Evolutionary conservation across 2,888 invertebrate genomes (phyloP).

Genomic region (Formica aserva): DNA sequence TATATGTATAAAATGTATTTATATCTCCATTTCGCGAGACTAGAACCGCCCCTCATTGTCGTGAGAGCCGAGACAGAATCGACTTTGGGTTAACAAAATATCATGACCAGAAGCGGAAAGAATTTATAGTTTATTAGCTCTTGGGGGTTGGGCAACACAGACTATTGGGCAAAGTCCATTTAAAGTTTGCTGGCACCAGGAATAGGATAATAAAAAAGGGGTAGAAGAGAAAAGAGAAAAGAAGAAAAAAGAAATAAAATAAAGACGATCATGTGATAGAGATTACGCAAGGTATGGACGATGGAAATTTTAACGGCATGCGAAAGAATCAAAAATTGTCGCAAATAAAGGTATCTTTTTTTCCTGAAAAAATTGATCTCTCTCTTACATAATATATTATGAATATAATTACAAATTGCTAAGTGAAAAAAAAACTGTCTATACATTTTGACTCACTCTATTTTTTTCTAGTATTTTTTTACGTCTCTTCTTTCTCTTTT

Average conservation of each 20-base stretch:
- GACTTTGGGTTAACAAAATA: conserved; percentile 76
- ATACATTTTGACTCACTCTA: background rate
- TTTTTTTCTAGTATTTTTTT: background rate
- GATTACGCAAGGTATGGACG: conserved; percentile 10
- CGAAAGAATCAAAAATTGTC: conserved; percentile 41
- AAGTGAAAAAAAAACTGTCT: background rate
- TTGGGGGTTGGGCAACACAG: conserved; percentile 76
- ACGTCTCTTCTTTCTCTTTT: background rate
- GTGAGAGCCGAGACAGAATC: conserved; percentile 58
- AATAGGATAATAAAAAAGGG: conserved; percentile 77
- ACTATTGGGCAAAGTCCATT: conserved; percentile 83
- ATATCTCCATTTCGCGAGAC: conserved; percentile 36
- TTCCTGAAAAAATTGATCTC: conserved; percentile 26
- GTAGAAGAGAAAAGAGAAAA: conserved; percentile 22
- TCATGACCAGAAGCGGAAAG: conserved; percentile 67
- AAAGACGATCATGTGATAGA: conserved; percentile 39
- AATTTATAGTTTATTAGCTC: conserved; percentile 83
- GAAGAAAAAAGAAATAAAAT: conserved; percentile 20
- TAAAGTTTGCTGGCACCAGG: conserved; percentile 76
- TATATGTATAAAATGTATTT: conserved; percentile 25
- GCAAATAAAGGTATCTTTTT: conserved; percentile 51
- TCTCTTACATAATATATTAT: conserved; percentile 21
- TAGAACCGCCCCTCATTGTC: conserved; percentile 44
- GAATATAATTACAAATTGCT: background rate
- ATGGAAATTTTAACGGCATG: conserved; percentile 32